Percentiles rank a stretch among this genome's conserved stretches.
Evolutionary conservation across 1,140 invertebrate genomes (phyloP).

Genomic region (Drosophila pruinosa): DNA sequence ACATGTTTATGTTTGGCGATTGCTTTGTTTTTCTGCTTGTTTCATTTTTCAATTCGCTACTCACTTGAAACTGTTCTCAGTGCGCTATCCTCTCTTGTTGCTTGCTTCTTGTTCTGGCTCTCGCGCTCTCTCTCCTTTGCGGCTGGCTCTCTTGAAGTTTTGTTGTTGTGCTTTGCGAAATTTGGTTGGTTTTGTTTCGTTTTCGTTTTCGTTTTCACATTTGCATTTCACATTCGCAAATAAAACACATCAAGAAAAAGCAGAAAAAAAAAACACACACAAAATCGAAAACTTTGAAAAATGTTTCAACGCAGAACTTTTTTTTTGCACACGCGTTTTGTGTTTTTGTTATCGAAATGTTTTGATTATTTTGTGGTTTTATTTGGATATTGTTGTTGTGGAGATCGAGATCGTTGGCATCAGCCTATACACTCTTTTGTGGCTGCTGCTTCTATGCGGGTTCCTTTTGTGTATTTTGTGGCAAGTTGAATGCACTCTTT

Average conservation of each 20-base stretch:
- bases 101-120: background rate
- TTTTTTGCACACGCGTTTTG: conserved; percentile 29
- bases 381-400: conserved; percentile 18
- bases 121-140: background rate
- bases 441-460: background rate
- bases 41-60: conserved; percentile 10
- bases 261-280: conserved; percentile 11
- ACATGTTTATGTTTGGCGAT: conserved; percentile 29
- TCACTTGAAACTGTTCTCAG: conserved; percentile 24
- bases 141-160: background rate
- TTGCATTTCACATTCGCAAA: conserved; percentile 15
- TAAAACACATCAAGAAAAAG: conserved; percentile 18
- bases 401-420: conserved; percentile 21
- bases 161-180: conserved; percentile 28
- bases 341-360: conserved; percentile 8
- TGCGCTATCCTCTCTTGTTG: background rate
- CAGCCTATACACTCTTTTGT: background rate
- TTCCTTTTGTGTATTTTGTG: conserved; percentile 26
- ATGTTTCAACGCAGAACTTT: conserved; percentile 24
- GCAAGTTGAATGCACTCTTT: conserved; percentile 66
- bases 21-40: background rate
- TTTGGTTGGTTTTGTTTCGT: conserved; percentile 13
- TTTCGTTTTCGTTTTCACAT: conserved; percentile 33
- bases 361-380: conserved; percentile 33
- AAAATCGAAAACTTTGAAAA: conserved; percentile 28